These are phyloP conservation scores for Harpalus rubripes DNA, from an alignment of 2,888 invertebrate species.

Conservation along the genomic window DNA sequence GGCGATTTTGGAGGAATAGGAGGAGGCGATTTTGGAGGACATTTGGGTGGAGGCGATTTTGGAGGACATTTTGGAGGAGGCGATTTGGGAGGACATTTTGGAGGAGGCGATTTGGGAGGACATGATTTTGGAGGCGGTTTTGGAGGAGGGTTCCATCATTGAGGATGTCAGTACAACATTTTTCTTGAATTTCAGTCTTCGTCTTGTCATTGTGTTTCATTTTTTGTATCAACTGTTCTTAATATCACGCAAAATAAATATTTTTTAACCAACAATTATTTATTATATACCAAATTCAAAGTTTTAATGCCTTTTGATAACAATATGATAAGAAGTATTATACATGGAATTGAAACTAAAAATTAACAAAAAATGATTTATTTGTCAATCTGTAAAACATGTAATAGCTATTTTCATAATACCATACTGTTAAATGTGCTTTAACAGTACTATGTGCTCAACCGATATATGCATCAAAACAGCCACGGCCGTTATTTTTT, in stretches of 20 bases:
- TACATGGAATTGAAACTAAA: too few species aligned
- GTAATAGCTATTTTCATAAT: too few species aligned
- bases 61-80: constrained; percentile 16
- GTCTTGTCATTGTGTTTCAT: neutral
- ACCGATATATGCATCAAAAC: too few species aligned
- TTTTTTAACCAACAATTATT: too few species aligned
- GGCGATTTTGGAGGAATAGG: constrained; percentile 40
- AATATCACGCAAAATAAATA: neutral
- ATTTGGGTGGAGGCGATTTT: neutral
- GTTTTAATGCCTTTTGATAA: too few species aligned
- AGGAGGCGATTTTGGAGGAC: neutral
- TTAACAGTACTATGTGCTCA: too few species aligned
- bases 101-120: neutral
- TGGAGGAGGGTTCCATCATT: constrained; percentile 43
- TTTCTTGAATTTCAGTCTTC: neutral
- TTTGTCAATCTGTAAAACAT: too few species aligned
- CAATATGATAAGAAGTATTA: too few species aligned
- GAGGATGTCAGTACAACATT: neutral
- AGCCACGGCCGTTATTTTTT: too few species aligned
- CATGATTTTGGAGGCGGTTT: neutral
- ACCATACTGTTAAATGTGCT: too few species aligned
- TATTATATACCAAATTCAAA: too few species aligned
- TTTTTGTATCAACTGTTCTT: neutral
- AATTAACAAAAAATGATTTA: too few species aligned
- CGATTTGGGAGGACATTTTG: neutral